phyloP scores from a whole-genome alignment of 2,888 invertebrate species.

The Abscondita cerata region DNA sequence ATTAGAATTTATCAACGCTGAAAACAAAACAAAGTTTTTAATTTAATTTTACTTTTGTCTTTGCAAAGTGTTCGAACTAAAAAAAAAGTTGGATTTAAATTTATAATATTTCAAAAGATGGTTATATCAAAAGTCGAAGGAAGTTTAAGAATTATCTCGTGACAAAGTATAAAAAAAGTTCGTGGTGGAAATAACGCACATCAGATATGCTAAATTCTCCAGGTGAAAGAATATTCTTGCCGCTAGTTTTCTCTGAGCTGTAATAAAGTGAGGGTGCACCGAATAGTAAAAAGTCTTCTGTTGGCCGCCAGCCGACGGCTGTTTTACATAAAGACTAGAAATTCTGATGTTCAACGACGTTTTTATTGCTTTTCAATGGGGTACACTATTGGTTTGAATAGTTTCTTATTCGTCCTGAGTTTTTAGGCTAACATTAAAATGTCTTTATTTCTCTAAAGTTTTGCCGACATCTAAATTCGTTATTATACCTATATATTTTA shows the following conservation, averaged over 20 bases:
- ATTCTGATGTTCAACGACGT: constrained; percentile 37
- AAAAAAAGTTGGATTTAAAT: constrained; percentile 39
- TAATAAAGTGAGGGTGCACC: constrained; percentile 43
- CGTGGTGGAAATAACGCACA: constrained; percentile 42
- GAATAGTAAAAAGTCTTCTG: constrained; percentile 37
- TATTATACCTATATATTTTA: too few species aligned
- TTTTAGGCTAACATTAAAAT: neutral
- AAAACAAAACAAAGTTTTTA: constrained; percentile 40
- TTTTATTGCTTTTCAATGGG: constrained; percentile 40
- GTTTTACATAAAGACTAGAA: constrained; percentile 42
- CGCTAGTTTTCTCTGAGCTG: constrained; percentile 38
- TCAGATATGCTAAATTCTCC: constrained; percentile 47
- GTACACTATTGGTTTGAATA: constrained; percentile 41
- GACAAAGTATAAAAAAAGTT: constrained; percentile 46
- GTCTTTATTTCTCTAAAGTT: constrained; percentile 12
- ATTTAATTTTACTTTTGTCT: constrained; percentile 36
- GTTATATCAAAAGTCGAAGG: constrained; percentile 33
- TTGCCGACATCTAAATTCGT: too few species aligned
- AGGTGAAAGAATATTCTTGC: constrained; percentile 46
- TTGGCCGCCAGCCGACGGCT: constrained; percentile 37
- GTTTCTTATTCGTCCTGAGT: constrained; percentile 23
- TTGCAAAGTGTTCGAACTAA: constrained; percentile 34
- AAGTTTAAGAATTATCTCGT: constrained; percentile 47
- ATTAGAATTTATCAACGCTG: constrained; percentile 37
- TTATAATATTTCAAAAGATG: constrained; percentile 38